These are phyloP conservation scores for Thaumatotibia leucotreta DNA, from an alignment of 1,140 invertebrate genomes.

Conservation along the genomic window DNA sequence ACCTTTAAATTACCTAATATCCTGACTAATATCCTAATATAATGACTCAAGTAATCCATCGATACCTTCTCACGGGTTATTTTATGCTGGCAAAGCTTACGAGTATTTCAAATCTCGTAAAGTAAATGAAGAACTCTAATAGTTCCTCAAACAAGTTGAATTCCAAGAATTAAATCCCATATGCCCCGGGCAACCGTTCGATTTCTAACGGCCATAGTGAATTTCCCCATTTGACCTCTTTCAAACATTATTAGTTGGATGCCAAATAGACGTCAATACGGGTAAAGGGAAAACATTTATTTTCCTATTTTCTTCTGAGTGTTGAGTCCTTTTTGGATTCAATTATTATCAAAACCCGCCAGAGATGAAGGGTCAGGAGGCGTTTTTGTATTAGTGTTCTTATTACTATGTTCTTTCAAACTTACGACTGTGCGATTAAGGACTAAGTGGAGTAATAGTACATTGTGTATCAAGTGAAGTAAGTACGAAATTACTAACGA, in stretches of 20 bases:
- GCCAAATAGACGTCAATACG: slow-evolving; percentile 13
- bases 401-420: too few relatives aligned
- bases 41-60: too few relatives aligned
- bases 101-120: background rate
- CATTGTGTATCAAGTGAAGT: too few relatives aligned
- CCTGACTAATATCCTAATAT: too few relatives aligned
- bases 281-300: background rate
- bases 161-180: background rate
- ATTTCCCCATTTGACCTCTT: slow-evolving; percentile 4
- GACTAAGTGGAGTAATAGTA: too few relatives aligned
- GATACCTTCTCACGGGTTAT: too few relatives aligned
- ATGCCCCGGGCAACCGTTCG: background rate
- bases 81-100: too few relatives aligned
- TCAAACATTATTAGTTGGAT: slow-evolving; percentile 18
- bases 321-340: background rate
- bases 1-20: too few relatives aligned
- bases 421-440: too few relatives aligned
- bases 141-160: background rate
- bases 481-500: too few relatives aligned
- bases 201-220: background rate
- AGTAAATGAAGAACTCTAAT: background rate
- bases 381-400: too few relatives aligned
- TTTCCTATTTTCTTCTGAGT: background rate
- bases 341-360: background rate
- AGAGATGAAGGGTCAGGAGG: background rate